Evolutionary conservation across 2,113 vertebrate species (phyloP).

Genomic region (Oryzias celebensis): DNA sequence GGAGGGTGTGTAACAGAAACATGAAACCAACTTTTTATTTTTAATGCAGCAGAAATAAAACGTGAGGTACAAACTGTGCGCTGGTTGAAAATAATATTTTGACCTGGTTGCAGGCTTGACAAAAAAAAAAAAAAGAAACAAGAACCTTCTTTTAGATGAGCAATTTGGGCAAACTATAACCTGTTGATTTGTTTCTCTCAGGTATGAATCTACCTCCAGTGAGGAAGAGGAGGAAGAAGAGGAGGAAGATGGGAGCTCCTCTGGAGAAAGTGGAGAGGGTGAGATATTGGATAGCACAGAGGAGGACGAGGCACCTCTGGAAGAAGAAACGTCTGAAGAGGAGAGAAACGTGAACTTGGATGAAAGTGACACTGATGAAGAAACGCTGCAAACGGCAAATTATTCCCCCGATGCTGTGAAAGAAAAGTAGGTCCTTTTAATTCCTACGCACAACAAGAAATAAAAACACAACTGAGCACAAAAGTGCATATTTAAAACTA

Average conservation of each 20-base stretch:
- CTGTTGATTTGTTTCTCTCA: conserved; percentile 39
- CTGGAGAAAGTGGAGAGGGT: conserved; percentile 72
- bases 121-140: not conserved
- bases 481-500: not conserved
- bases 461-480: not conserved
- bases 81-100: conserved; percentile 12
- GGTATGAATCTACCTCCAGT: conserved; percentile 93
- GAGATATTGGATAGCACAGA: conserved; percentile 79
- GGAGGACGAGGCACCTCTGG: conserved; percentile 73
- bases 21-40: conserved; percentile 33
- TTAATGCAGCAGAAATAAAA: conserved; percentile 30
- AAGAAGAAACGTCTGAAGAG: conserved; percentile 81
- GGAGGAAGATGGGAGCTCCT: conserved; percentile 78
- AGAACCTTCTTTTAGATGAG: not conserved
- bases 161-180: not conserved
- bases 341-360: conserved; percentile 73
- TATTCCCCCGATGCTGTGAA: conserved; percentile 71
- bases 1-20: conserved; percentile 86
- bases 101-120: conserved; percentile 8
- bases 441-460: too few relatives aligned
- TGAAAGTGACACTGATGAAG: conserved; percentile 64
- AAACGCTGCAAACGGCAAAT: conserved; percentile 23
- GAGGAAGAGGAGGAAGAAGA: conserved; percentile 76
- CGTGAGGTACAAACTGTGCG: not conserved
- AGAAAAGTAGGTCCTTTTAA: conserved; percentile 80